These are phyloP conservation scores for Eurystomus glaucurus DNA, from an alignment of 2,797 vertebrate species.

Conservation along the genomic window DNA sequence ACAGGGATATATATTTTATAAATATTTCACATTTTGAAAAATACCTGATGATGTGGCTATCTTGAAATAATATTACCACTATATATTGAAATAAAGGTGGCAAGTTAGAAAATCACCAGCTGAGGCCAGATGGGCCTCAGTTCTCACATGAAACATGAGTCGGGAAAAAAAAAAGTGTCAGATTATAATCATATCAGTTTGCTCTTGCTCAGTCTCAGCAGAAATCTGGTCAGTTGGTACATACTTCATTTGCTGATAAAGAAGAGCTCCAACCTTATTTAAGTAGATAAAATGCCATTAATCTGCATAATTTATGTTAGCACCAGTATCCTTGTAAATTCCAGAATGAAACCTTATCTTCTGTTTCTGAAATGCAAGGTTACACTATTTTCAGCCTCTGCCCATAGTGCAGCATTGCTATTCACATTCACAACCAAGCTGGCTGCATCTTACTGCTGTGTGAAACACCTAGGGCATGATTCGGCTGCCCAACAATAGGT, in stretches of 20 bases:
- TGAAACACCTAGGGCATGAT: neutral
- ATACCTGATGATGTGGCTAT: constrained; percentile 56
- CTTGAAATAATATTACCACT: constrained; percentile 76
- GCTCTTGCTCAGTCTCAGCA: neutral
- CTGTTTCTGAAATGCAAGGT: constrained; percentile 8
- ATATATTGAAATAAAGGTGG: constrained; percentile 60
- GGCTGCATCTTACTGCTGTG: neutral
- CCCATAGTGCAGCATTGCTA: fast-evolving
- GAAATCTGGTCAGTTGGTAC: constrained; percentile 18
- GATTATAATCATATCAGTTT: constrained; percentile 30
- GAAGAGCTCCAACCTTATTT: neutral
- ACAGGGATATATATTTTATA: constrained; percentile 12
- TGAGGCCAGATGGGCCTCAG: constrained; percentile 69
- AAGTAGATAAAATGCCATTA: constrained; percentile 7
- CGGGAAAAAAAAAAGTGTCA: constrained; percentile 7
- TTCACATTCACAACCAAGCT: neutral
- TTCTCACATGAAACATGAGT: constrained; percentile 53
- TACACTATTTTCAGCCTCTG: neutral
- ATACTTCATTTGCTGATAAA: constrained; percentile 16
- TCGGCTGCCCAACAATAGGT: neutral
- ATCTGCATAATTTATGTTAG: constrained; percentile 28
- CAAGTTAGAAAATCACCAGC: constrained; percentile 75
- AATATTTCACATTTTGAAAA: constrained; percentile 61
- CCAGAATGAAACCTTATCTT: constrained; percentile 30
- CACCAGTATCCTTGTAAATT: neutral